Evolutionary conservation across 1,140 invertebrate genomes (phyloP), one percentile per base, ranked within the genome.

Genomic region (Hylyphantes graminicola): DNA sequence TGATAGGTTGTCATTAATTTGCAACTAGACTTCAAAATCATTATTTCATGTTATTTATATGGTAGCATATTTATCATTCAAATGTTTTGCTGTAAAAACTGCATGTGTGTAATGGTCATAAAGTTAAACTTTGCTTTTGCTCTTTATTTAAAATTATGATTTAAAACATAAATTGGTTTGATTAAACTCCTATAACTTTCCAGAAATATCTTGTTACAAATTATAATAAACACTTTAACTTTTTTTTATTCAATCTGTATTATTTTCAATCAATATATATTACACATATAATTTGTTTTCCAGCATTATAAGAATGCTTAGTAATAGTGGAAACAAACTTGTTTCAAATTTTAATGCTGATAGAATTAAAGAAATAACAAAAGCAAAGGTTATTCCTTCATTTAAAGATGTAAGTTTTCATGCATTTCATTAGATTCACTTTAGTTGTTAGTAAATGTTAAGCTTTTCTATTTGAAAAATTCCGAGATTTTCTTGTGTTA

Each of bases 261-360:
- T 19, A 11, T 17, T 54, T 11, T 19, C 8, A 72, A 15, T 17
- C 12, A 17, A 35, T 59, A 0, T 50, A 35, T n/a, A 61, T 59
- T 21, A 59, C 13, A 10, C 48, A 59, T 55, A 17, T 48, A 68
- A 13, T 59, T 17, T 61, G 15, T 54, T 80, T 80, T 70, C 5
- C 21, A 80, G 77, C 70, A 59, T 68, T 12, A 54, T 80, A 59
- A 15, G 53, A 70, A 68, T 19, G 50, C 21, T 12, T 48, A 65
- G n/a, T 9, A 15, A 17, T 12, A 55, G 70, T 48, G 63, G 35
- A 53, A 70, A 61, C 15, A n/a, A 21, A 59, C 12, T 80, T 51
- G 51, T 55, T 13, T 54, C 70, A n/a, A 57, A 57, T 8, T 50
- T 80, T 7, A 70, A 80, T 70, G 55, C 65, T 63, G n/a, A 21